Evolutionary conservation across 2,797 vertebrate species (phyloP).

Genomic region (Euthynnus affinis): DNA sequence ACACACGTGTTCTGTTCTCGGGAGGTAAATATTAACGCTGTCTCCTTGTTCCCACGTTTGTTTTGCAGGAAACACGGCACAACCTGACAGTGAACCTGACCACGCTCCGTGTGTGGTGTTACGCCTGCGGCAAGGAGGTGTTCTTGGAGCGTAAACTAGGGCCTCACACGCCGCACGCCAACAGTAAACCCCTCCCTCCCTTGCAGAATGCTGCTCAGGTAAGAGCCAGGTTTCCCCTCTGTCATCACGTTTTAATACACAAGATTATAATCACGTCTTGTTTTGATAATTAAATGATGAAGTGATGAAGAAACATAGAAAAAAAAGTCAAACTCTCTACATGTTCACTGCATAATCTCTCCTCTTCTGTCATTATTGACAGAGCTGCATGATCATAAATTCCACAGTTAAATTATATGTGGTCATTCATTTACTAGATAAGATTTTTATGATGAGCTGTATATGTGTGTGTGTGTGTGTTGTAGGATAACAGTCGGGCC

Average conservation of each 20-base stretch:
- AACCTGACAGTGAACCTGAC: constrained; percentile 98
- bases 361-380: not conserved
- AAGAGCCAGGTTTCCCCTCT: constrained; percentile 9
- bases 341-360: no score
- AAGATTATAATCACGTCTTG: not conserved
- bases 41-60: no score
- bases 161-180: constrained; percentile 83
- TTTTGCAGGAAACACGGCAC: constrained; percentile 93
- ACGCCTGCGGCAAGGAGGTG: constrained; percentile 97
- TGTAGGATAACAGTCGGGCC: constrained; percentile 89
- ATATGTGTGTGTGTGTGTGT: constrained; percentile 13
- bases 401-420: not conserved
- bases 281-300: not conserved
- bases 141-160: constrained; percentile 96
- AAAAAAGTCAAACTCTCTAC: no score
- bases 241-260: constrained; percentile 10
- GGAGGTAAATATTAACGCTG: constrained; percentile 11
- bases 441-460: constrained; percentile 13
- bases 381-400: constrained; percentile 8
- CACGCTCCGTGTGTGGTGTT: constrained; percentile 98
- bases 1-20: not conserved
- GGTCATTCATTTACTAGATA: constrained; percentile 42
- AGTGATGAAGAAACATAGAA: not conserved
- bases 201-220: constrained; percentile 84
- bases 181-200: constrained; percentile 83